These are phyloP conservation scores for Globia sparganii DNA, from an alignment of 2,888 invertebrate species.

Conservation along the genomic window DNA sequence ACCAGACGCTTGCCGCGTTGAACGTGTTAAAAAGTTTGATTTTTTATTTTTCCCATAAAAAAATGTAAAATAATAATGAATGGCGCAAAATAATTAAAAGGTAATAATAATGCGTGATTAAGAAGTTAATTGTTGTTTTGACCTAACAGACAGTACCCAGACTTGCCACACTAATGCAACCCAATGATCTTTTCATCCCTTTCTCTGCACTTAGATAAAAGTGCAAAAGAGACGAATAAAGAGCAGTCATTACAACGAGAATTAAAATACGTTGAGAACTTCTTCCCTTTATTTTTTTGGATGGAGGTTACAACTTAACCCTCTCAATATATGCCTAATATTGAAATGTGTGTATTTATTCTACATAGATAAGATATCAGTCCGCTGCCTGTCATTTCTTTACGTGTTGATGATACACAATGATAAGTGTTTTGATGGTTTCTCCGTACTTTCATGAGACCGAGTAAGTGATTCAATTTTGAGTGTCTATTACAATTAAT, in stretches of 20 bases:
- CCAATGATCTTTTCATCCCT: neutral
- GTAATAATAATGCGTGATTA: too few species aligned
- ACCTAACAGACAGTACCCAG: too few species aligned
- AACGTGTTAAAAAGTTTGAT: too few species aligned
- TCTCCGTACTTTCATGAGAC: conserved; percentile 39
- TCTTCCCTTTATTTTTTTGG: neutral
- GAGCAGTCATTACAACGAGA: too few species aligned
- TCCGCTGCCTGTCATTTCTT: conserved; percentile 15
- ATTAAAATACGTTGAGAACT: neutral
- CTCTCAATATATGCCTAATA: neutral
- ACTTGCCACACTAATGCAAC: too few species aligned
- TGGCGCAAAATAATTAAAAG: too few species aligned
- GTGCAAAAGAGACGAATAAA: neutral
- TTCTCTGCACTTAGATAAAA: neutral
- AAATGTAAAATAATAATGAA: neutral
- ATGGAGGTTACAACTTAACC: neutral
- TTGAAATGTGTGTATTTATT: conserved; percentile 33
- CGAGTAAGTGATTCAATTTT: conserved; percentile 24
- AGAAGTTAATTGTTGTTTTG: too few species aligned
- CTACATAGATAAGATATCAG: conserved; percentile 36
- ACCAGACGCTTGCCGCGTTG: neutral
- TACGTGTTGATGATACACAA: conserved; percentile 38
- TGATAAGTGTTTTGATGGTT: conserved; percentile 38
- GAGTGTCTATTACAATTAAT: neutral
- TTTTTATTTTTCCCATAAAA: neutral